phyloP scores from a whole-genome alignment of 2,888 invertebrate genomes.

The Spodoptera picta region DNA sequence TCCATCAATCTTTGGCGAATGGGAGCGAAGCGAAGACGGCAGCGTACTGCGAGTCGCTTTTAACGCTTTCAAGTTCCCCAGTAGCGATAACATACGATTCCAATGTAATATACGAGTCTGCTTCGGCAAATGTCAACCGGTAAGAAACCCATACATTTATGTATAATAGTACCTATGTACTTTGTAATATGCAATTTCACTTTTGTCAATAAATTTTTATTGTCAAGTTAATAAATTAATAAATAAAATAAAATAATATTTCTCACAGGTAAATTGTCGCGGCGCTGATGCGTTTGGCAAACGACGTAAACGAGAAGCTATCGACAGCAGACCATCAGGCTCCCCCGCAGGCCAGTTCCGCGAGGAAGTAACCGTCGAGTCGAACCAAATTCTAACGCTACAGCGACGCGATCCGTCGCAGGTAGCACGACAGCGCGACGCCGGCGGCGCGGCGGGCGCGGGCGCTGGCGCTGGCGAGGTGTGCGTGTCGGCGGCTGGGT shows the following conservation, averaged over 20 bases:
- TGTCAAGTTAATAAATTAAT: not conserved
- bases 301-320: slow-evolving; percentile 91
- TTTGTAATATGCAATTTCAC: too few species aligned
- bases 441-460: slow-evolving; percentile 87
- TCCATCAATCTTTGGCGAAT: slow-evolving; percentile 97
- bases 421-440: slow-evolving; percentile 93
- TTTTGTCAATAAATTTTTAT: too few species aligned
- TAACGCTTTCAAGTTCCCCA: slow-evolving; percentile 98
- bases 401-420: slow-evolving; percentile 94
- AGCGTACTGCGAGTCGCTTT: slow-evolving; percentile 96
- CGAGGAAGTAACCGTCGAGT: slow-evolving; percentile 97
- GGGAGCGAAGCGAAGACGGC: slow-evolving; percentile 96
- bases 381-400: slow-evolving; percentile 96
- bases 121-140: slow-evolving; percentile 98
- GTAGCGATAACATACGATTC: slow-evolving; percentile 97
- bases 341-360: slow-evolving; percentile 94
- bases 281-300: slow-evolving; percentile 97
- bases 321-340: slow-evolving; percentile 85
- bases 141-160: slow-evolving; percentile 65
- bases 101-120: slow-evolving; percentile 98
- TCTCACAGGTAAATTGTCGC: slow-evolving; percentile 94
- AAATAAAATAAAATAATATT: too few species aligned
- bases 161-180: too few species aligned
- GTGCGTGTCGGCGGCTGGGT: slow-evolving; percentile 97
- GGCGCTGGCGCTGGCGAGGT: slow-evolving; percentile 91